Base-by-base conservation (phyloP, 30 jellyfish, hydroid and myxozoan genomes). In the Cassiopea andromeda region DNA sequence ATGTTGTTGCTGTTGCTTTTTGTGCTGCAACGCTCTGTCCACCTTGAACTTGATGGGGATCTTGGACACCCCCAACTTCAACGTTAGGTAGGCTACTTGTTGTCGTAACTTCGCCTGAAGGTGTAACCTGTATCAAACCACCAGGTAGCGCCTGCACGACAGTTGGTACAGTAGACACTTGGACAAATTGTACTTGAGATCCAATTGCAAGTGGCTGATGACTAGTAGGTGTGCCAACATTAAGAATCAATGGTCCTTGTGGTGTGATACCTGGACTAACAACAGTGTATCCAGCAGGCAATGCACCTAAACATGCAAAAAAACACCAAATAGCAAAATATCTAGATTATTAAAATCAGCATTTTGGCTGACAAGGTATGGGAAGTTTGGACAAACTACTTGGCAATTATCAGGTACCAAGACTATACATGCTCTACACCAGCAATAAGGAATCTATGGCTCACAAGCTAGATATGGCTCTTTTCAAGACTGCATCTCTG, bases 111-210 rank as follows among this genome's bases (percentile, higher is more conserved):
- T 92, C 95, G 17, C 91, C 90, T 16, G 97, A 59, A 1, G 97
- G 97, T 12, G 97, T 85, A 57, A 92, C 95, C 59, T 92, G 97
- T 17, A 92, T 80, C 69, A 92, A 71, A 38, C 97, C 97, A 54
- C 89, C 92, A 12, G 97, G 97, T 10, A 91, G 60, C 17, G 94
- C 97, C 66, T 92, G 97, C 15, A 92, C 97, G 43, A 92, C 91
- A 4, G 97, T 80, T 12, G 97, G 97, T 10, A 85, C 94, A 12
- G 92, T 90, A 1, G 97, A 85, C 48, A 92, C 97, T 64, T 92
- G 97, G 54, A 92, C 93, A 7, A 82, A 76, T 90, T 92, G 97
- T n/a, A 92, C 91, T 61, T 92, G 92, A 13, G 97, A 75, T 0
- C 93, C 95, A 10, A 83, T 76, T 7, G 91, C 80, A 77, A 80